phyloP scores from a whole-genome alignment of 2,888 invertebrate genomes.

The Cancer borealis region DNA sequence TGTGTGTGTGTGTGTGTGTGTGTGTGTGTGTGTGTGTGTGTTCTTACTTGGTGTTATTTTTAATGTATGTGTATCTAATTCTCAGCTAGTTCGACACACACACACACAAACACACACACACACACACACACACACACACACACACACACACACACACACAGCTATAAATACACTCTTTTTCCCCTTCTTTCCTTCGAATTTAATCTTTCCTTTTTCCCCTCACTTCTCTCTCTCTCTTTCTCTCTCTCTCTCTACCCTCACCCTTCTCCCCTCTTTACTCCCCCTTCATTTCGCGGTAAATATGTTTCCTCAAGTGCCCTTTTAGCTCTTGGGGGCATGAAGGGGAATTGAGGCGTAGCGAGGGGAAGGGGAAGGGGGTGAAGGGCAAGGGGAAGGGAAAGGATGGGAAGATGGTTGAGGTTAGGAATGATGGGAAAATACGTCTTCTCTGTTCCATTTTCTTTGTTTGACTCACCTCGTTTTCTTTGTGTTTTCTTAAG shows the following conservation, averaged over 20 bases:
- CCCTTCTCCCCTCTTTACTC: background rate
- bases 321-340: background rate
- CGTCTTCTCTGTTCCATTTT: background rate
- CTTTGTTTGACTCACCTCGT: background rate
- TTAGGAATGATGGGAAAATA: background rate
- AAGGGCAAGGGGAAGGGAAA: background rate
- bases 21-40: background rate
- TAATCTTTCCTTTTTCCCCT: background rate
- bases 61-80: background rate
- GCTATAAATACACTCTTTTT: background rate
- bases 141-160: slow-evolving; percentile 23
- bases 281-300: slow-evolving; percentile 18
- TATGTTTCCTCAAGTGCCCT: background rate
- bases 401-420: background rate
- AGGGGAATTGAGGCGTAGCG: background rate
- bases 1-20: background rate
- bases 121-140: slow-evolving; percentile 42
- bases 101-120: slow-evolving; percentile 30
- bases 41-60: too few species aligned
- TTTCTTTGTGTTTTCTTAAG: background rate
- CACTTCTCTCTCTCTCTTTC: slow-evolving; percentile 40
- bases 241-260: background rate
- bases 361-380: background rate
- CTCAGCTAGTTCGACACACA: background rate
- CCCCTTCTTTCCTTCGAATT: background rate